Evolutionary conservation across 2,888 invertebrate species (phyloP).

Genomic region (Ctena decussata): DNA sequence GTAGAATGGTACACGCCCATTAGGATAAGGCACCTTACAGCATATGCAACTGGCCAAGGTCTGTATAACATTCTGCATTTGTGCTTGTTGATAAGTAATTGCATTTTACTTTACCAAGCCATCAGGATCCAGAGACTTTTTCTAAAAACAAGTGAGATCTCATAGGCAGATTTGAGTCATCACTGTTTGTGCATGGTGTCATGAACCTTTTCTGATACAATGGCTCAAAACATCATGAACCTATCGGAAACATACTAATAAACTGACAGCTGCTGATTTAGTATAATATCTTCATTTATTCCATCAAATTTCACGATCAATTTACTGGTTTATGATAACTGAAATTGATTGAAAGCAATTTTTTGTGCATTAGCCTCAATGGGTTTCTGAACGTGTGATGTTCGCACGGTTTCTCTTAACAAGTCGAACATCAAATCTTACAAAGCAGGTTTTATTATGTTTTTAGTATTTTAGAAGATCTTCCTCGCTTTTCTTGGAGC

Average conservation of each 20-base stretch:
- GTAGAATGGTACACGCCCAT: too few species aligned
- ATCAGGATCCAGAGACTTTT: too few species aligned
- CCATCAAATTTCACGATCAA: slow-evolving; percentile 1
- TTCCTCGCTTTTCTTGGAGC: slow-evolving; percentile 12
- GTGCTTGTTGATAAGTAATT: too few species aligned
- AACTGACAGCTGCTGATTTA: neutral
- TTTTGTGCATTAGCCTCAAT: slow-evolving; percentile 21
- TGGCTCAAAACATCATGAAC: neutral
- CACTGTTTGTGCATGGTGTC: too few species aligned
- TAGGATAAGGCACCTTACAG: too few species aligned
- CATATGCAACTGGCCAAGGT: too few species aligned
- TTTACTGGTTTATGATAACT: slow-evolving; percentile 6
- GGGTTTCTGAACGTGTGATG: slow-evolving; percentile 16
- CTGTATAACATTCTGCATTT: too few species aligned
- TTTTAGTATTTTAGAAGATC: slow-evolving; percentile 19
- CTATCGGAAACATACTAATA: neutral
- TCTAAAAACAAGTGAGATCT: too few species aligned
- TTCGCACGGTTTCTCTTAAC: neutral
- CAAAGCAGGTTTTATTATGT: slow-evolving; percentile 12
- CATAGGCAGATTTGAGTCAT: too few species aligned
- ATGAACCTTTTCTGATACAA: too few species aligned
- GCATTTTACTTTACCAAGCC: too few species aligned
- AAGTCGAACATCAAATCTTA: slow-evolving; percentile 12
- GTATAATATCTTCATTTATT: neutral
- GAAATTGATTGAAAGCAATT: slow-evolving; percentile 25